Evolutionary conservation across 2,888 invertebrate species (phyloP).

Genomic region (Zaprionus bogoriensis): DNA sequence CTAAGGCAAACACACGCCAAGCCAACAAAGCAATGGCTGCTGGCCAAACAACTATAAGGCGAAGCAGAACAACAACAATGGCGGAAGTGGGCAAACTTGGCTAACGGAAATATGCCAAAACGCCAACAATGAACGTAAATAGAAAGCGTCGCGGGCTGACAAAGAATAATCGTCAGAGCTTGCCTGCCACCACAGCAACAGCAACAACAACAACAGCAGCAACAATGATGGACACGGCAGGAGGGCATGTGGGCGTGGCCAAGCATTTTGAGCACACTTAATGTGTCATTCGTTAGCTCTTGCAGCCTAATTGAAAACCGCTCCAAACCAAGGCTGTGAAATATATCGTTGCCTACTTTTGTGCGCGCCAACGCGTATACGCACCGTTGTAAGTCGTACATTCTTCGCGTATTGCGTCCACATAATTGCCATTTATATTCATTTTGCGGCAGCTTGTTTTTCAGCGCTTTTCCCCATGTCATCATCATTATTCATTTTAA

Average conservation of each 20-base stretch:
- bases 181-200: constrained; percentile 25
- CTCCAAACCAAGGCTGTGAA: constrained; percentile 10
- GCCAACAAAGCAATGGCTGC: constrained; percentile 32
- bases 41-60: constrained; percentile 33
- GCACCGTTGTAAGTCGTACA: too few relatives aligned
- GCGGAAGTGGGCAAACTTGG: constrained; percentile 65
- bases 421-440: constrained; percentile 78
- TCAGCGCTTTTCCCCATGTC: constrained; percentile 58
- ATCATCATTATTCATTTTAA: constrained; percentile 71
- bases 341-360: constrained; percentile 36
- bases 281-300: constrained; percentile 72
- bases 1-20: constrained; percentile 34
- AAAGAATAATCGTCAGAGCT: constrained; percentile 57
- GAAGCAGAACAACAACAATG: constrained; percentile 22
- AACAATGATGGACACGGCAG: background rate
- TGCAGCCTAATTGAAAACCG: constrained; percentile 50
- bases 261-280: constrained; percentile 39
- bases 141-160: constrained; percentile 55
- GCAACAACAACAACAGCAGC: constrained; percentile 1
- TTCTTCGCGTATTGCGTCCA: too few relatives aligned
- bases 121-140: constrained; percentile 50
- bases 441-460: constrained; percentile 60
- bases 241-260: constrained; percentile 7
- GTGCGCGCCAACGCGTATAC: constrained; percentile 28
- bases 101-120: constrained; percentile 65